Evolutionary conservation across 2,888 invertebrate species (phyloP).

Genomic region (Chymomyza fuscimana): DNA sequence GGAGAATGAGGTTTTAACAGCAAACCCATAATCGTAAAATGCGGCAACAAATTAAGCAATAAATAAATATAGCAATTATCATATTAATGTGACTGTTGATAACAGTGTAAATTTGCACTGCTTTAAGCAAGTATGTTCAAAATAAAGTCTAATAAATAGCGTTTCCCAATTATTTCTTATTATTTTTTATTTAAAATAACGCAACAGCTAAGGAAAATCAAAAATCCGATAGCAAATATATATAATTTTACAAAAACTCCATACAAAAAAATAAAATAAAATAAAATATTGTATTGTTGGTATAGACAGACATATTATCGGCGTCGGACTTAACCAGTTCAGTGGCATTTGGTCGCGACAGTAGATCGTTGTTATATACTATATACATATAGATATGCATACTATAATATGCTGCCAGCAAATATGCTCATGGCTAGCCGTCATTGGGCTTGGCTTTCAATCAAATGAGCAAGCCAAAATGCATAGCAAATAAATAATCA

Average conservation of each 20-base stretch:
- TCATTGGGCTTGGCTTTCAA: conserved; percentile 40
- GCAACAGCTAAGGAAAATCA: no score
- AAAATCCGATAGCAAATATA: no score
- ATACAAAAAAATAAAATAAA: neutral
- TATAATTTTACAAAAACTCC: no score
- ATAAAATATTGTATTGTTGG: neutral
- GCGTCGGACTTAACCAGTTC: neutral
- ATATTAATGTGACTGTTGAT: conserved; percentile 67
- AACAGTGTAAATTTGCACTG: conserved; percentile 44
- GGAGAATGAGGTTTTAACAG: conserved; percentile 28
- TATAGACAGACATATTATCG: no score
- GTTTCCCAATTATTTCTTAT: neutral
- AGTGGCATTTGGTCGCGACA: neutral
- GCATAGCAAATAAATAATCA: conserved; percentile 65
- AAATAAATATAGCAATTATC: conserved; percentile 71
- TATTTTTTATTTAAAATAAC: no score
- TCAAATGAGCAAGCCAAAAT: conserved; percentile 42
- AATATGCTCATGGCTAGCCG: neutral
- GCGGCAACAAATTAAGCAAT: conserved; percentile 72
- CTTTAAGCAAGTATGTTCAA: neutral
- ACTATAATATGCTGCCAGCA: neutral
- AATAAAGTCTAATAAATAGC: neutral
- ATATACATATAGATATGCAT: no score
- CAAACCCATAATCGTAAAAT: conserved; percentile 66
- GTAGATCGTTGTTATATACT: neutral